Base-by-base conservation (phyloP, 2,797 vertebrate genomes). In the Scomberomorus guttatus region DNA sequence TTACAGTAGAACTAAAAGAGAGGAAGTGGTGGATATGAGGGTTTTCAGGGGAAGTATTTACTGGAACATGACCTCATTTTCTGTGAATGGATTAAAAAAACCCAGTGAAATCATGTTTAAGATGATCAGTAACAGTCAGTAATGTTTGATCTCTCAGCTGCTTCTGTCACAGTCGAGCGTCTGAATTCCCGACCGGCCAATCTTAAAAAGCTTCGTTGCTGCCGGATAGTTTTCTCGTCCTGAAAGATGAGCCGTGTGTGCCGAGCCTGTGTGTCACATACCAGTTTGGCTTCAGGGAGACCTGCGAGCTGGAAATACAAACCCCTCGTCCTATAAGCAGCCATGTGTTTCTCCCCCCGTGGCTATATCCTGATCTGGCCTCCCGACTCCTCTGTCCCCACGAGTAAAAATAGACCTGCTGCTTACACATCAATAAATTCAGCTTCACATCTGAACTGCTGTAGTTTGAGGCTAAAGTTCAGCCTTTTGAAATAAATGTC, bases 341-440 rank as follows among this genome's bases (percentile, higher is more conserved):
- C 72, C 18, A 6, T 39, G 76, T 51, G 72, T 62, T 44, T 22
- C 54, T 48, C 68, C 61, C 4, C 15, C 27, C 20, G 27, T 10
- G 6, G 42, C 11, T 59, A 57, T 50, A 65, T 75, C 72, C 84
- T 46, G 68, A 82, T 81, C 76, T 60, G 80, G 70, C 64, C 73
- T 46, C 70, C 65, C 42, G 32, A 50, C 74, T 54, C 71, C 39
- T 58, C 67, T 74, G 51, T 87, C 72, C 25, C n/a, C 85, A 72
- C 64, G 67, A 32, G 34, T 93, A 92, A 84, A 94, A 93, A 94
- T 93, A 94, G 84, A 62, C 12, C 56, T 44, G 65, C 68, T 83
- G 84, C 80, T 85, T 52, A 70, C 86, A 65, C 89, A 72, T 84
- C 87, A 84, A 63, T 84, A 79, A 52, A 22, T 20, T 59, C 50